Base-by-base conservation (phyloP, 1,140 invertebrate genomes). In the Drosophila virilis region DNA sequence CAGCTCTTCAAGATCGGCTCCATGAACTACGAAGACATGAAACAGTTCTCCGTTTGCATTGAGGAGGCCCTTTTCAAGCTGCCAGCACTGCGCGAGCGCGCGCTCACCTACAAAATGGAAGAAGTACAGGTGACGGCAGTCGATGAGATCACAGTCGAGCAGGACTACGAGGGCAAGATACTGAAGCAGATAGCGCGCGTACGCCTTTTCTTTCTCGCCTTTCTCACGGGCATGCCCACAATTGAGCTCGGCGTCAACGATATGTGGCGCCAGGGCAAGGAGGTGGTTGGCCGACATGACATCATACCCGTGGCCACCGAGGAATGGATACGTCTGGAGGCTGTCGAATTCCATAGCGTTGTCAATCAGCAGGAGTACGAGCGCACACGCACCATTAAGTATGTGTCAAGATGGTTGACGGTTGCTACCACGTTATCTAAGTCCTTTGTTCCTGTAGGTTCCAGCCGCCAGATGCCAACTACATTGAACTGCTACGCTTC, bases 281-380 rank as follows among this genome's bases (percentile, higher is more conserved):
- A 99, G 94, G 98, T 99, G 12, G 99, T 99, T 0, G 98, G 99
- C 0, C 94, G 99, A 13, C 98, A 99, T 92, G 99, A 99, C 93
- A 99, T 99, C 90, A 98, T 99, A 85, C 99, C 99, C 8, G 98
- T 99, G 35, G 97, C 98, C 62, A 99, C 99, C 0, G 99, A 99
- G 93, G 98, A 99, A 93, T 99, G 99, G 99, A 99, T 99, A 82
- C 95, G 97, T 46, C 94, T 99, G 6, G 98, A 99, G 93, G 95
- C 96, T 22, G 95, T 97, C 0, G 98, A 99, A 92, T 99, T 99
- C 92, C 98, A 99, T 93, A 96, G 96, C 40, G 98, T 97, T 91
- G 97, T 99, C 8, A 96, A 99, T 90, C 95, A 96, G 78, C 96
- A 98, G 57, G 97, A 98, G 77, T 99, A 98, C 92, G 95, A 98